Evolutionary conservation across 2,797 vertebrate genomes (phyloP), one percentile per base, ranked within the genome.

Genomic region (Microhierax caerulescens): DNA sequence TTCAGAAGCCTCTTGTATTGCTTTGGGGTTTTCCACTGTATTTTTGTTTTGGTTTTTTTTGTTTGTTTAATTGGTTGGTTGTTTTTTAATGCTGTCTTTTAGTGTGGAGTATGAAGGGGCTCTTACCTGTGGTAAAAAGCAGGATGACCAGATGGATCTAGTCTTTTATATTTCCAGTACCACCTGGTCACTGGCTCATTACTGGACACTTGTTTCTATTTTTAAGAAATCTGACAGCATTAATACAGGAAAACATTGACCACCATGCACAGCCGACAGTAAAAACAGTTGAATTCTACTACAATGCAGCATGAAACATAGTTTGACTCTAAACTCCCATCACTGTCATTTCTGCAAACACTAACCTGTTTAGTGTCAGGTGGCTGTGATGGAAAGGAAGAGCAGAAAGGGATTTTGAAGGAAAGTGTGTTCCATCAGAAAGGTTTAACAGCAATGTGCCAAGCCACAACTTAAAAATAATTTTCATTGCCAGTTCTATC

Each of bases 1-100:
- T 56, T 50, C n/a, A 88, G 30, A 54, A 95, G 12, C 9, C 22
- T 53, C 20, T 4, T 47, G 1, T 25, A 23, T 23, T 85, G 36
- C 8, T 56, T 36, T 15, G 19, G 7, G 0, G 11, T 54, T 85
- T 34, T 14, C 1, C 10, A 48, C 1, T 11, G 2, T 28, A 63
- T 37, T 30, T 24, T 53, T 24, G 12, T 5, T 22, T 23, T 24
- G 7, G 21, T 43, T 10, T 28, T 34, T 51, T 14, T 25, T 39
- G 37, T n/a, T 12, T 15, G 17, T 43, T 43, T 43, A 16, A 18
- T 43, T 43, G 41, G 17, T 43, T 41, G 41, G 16, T 41, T 43
- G 41, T 7, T 43, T 41, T 47, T 34, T 10, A 22, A 22, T 2
- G 2, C 5, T n/a, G 1, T 37, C 5, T 48, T 18, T 57, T 34